phyloP scores from a whole-genome alignment of 1,140 invertebrate genomes.

The Aleiodes sp. region DNA sequence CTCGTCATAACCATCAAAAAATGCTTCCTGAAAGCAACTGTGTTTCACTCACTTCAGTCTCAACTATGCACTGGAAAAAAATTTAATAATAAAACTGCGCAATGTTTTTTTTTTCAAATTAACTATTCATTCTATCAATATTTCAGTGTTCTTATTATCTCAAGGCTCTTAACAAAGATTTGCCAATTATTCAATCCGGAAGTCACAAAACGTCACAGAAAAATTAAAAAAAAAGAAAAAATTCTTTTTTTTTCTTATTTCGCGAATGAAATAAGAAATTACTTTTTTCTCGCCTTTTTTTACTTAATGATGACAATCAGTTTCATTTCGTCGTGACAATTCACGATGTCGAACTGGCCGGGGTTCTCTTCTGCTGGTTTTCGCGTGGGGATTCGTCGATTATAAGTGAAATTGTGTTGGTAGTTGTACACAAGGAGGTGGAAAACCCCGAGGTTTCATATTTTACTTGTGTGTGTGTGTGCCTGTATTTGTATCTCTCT shows the following conservation, averaged over 20 bases:
- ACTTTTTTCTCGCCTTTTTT: too few species aligned
- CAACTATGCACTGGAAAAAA: not conserved
- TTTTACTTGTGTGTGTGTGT: conserved; percentile 5
- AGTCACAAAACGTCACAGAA: too few species aligned
- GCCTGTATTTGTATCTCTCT: too few species aligned
- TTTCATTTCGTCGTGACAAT: conserved; percentile 49
- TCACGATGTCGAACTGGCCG: conserved; percentile 60
- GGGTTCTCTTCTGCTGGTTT: conserved; percentile 62
- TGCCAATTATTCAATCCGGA: not conserved
- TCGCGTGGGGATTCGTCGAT: conserved; percentile 48
- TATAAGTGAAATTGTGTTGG: conserved; percentile 21
- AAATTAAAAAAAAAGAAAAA: not conserved
- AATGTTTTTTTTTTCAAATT: not conserved
- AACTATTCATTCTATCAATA: not conserved
- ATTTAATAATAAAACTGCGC: conserved; percentile 4
- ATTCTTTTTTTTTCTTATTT: not conserved
- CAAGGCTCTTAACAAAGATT: not conserved
- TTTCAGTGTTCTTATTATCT: not conserved
- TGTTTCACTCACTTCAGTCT: not conserved
- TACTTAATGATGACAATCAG: conserved; percentile 10
- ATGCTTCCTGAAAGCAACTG: too few species aligned
- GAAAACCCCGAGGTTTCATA: conserved; percentile 24
- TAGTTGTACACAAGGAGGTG: not conserved
- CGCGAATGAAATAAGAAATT: too few species aligned
- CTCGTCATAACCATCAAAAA: too few species aligned